Base-by-base conservation (phyloP, 2,888 invertebrate genomes). In the Charanyca ferruginea region DNA sequence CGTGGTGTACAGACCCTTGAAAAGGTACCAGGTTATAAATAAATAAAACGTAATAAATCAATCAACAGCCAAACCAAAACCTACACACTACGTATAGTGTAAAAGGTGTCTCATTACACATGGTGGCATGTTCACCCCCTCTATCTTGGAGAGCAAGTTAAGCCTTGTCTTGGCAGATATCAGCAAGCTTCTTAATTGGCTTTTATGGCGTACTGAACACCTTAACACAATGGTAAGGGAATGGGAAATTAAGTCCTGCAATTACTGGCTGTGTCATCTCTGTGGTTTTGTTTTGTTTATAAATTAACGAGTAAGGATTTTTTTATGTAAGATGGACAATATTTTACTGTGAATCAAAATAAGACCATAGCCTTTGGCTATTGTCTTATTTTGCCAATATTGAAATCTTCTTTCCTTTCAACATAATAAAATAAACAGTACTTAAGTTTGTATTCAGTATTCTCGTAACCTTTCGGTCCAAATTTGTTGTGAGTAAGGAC, bases 121-220 rank as follows among this genome's bases (percentile, higher is more conserved):
- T 57, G 62, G 35, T 32, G 47, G 45, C 41, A 28, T 38, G 28
- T 47, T 41, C 73, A 49, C 53, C 63, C 69, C 45, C 54, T 63
- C 52, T 42, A 32, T 72, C 38, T 22, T 60, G 6, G 41, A 65
- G 65, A 65, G 60, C 52, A 53, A 47, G 57, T 57, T 77, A 79
- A 77, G 70, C 65, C 65, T 54, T 62, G 75, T 79, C 74, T 78
- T 68, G 48, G 65, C 59, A 65, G 70, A 75, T 79, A 75, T 62
- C 76, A 79, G 38, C 54, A 53, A 53, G 49, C 55, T 48, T 57
- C 79, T 77, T 77, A 70, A 63, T 79, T 70, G 65, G 62, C 60
- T 79, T 77, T 77, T 79, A 77, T 79, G 64, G 62, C 58, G 55
- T 62, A 64, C 75, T 68, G 68, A 75, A 67, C 74, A 75, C 67